Evolutionary conservation across 2,888 invertebrate genomes (phyloP), one percentile per base, ranked within the genome.

Genomic region (Acanthopleura granulata): DNA sequence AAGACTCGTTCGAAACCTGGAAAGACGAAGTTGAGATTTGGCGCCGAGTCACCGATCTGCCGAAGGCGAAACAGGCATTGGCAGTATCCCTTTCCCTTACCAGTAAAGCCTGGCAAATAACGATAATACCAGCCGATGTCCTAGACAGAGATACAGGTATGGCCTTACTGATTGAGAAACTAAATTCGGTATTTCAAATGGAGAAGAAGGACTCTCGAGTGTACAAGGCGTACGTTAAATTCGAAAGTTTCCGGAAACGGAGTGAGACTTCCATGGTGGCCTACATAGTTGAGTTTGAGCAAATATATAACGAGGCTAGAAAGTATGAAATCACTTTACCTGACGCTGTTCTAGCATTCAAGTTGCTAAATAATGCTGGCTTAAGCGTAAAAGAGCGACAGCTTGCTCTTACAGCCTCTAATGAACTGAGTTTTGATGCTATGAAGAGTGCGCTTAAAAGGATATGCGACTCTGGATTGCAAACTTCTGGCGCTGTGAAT

Each of bases 21-120:
- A 73, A 73, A 49, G 40, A 73, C 62, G 73, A 73, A 25, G 29
- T 62, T 62, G 73, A 62, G 22, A 30, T 73, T n/a, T 73, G 73
- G 73, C 25, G 40, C 18, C 62, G n/a, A 18, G 40, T 66, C 1
- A 73, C 62, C 4, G 73, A 73, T 11, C 27, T 73, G 4, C 22
- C 27, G 30, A 14, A 30, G 14, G 40, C 62, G 1, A 62, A 73
- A 62, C 73, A 73, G 18, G 73, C 73, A 30, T 62, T 73, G 49
- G 73, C 73, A 62, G 73, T 73, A 9, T 25, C 73, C n/a, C 49
- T 73, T 29, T 30, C 62, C n/a, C 51, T 73, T 29, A 61, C n/a
- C 4, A 62, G 62, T 22, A 51, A 62, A 57, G 62, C 62, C n/a
- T 62, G 73, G n/a, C 25, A 51, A 15, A 12, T 25, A 15, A 62